Base-by-base conservation (phyloP, 2,888 invertebrate genomes). In the Smittia aterrima region DNA sequence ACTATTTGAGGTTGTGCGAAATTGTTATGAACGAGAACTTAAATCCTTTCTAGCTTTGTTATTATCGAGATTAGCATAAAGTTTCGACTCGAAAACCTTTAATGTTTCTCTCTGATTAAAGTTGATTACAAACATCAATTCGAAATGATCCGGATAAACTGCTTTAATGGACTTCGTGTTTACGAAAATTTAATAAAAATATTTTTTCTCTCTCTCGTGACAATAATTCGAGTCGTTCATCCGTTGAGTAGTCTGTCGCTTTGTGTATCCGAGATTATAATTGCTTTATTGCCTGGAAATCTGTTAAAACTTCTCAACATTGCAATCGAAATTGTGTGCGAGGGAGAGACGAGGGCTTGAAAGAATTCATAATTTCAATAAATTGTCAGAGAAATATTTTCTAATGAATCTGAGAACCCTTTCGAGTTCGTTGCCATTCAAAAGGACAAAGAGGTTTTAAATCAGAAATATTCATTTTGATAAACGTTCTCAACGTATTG, bases 261-360 rank as follows among this genome's bases (percentile, higher is more conserved):
- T 4, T 47, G 53, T 54, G 32, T 9, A 53, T 22, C 41, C 41
- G n/a, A 70, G 72, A 72, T 72, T 72, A 72, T 72, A 62, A 72
- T 72, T 72, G 72, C 62, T 72, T 72, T 72, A 72, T 72, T 72
- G 72, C 72, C 72, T 72, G 72, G 62, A 72, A 72, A 72, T 72
- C 38, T 72, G 72, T 72, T 72, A 40, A 72, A 70, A 62, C 20
- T 22, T 20, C 20, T 58, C 24, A 13, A 58, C 20, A 58, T 16
- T 2, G 58, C 3, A 2, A 24, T n/a, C 25, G 58, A n/a, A 47
- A 47, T 16, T 47, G 47, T 58, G 13, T 47, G 38, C 38, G 58
- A 58, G 58, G 58, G 58, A 58, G 58, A 58, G n/a, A 58, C 18
- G 58, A 47, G 58, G 20, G 22, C 22, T 58, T 58, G 6, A 7